Base-by-base conservation (phyloP, 2,113 vertebrate genomes). In the Nanger granti region DNA sequence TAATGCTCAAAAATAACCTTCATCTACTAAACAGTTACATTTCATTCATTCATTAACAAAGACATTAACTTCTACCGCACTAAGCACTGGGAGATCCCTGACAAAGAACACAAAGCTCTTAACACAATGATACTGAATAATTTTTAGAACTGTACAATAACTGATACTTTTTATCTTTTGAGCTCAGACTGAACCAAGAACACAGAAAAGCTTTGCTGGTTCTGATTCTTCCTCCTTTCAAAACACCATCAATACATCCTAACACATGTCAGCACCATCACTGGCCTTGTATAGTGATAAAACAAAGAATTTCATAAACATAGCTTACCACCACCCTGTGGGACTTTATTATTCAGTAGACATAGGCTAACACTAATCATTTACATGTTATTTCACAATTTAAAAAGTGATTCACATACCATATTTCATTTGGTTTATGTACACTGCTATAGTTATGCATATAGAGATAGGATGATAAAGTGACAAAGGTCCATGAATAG, bases 321-420 rank as follows among this genome's bases (percentile, higher is more conserved):
- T 20, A 90, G 64, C 84, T 59, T 80, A 84, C 13, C 64, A 91
- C 24, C 84, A 59, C 11, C 28, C 44, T 79, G 64, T 10, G 14
- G 37, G 26, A 96, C 60, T 92, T 93, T 91, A 95, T 37, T 80
- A 95, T 37, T 91, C 87, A 92, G 84, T 22, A 85, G 31, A 96
- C 87, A 90, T 13, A 79, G 7, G 13, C 9, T 52, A 54, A 34
- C 73, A n/a, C 59, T 66, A 82, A 94, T 73, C 82, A 41, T 59
- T 89, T 89, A n/a, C 55, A 73, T 73, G 20, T 26, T 57, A 28
- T 94, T 93, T 93, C 89, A 90, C 17, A 49, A 79, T 64, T 93
- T 44, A 31, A 85, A 94, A 88, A 95, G 29, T 57, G 54, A 15
- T 60, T 92, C 17, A 83, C 9, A 73, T 0, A 10, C 31, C 60